Percentiles rank a stretch among this genome's conserved stretches.
These are phyloP conservation scores for Phyllostomus discolor DNA, from an alignment of 2,113 vertebrate species.

Conservation along the genomic window DNA sequence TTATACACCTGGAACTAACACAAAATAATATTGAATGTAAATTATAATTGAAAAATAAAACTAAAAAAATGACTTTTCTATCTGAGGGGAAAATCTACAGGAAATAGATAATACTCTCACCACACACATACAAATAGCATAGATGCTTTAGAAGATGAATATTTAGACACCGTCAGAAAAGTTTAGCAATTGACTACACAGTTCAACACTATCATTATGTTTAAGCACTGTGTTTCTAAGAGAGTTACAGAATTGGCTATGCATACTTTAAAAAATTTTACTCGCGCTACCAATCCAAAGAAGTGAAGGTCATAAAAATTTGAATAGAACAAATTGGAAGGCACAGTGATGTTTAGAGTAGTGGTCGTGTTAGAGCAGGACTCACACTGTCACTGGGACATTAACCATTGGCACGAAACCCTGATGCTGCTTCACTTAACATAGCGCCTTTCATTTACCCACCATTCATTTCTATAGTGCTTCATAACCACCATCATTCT, in stretches of 20 bases:
- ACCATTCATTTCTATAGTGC: background rate
- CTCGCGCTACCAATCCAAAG: background rate
- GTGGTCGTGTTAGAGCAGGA: background rate
- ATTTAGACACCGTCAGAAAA: background rate
- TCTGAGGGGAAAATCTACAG: slow-evolving; percentile 5
- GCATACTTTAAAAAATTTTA: background rate
- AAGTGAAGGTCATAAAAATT: background rate
- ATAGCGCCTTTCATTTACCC: background rate
- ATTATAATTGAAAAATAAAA: background rate
- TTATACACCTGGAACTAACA: background rate
- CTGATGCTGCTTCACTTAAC: background rate
- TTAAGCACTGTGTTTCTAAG: background rate
- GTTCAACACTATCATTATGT: background rate
- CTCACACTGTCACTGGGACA: background rate
- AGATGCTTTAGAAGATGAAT: background rate
- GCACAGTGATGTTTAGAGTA: background rate
- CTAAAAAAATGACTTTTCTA: slow-evolving; percentile 1
- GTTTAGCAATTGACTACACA: background rate
- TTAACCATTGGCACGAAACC: background rate
- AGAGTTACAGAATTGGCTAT: background rate
- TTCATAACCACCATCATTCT: background rate
- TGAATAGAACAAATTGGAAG: background rate
- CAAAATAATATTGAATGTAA: background rate
- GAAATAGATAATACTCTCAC: background rate
- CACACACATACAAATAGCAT: background rate